Evolutionary conservation across 2,888 invertebrate species (phyloP).

Genomic region (Steinernema carpocapsae): DNA sequence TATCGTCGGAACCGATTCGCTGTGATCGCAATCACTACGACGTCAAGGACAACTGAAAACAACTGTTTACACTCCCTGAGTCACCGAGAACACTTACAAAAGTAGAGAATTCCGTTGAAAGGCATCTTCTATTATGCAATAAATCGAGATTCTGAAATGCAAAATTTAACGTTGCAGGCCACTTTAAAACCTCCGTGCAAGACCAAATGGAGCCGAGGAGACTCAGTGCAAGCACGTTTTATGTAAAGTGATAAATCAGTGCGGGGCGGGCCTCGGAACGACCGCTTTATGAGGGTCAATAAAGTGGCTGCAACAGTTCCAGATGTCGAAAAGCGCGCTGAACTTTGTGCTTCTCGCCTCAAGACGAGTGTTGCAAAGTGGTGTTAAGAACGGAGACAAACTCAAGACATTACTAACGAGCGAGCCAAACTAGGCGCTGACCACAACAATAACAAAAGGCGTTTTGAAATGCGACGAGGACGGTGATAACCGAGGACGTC

Average conservation of each 20-base stretch:
- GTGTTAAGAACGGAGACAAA: neutral
- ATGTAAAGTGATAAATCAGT: constrained; percentile 35
- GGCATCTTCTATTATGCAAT: constrained; percentile 30
- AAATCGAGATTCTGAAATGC: constrained; percentile 26
- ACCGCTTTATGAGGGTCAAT: constrained; percentile 34
- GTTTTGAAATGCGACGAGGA: constrained; percentile 4
- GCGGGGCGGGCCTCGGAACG: constrained; percentile 26
- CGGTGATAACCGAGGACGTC: neutral
- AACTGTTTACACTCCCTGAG: neutral
- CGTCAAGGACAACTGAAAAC: constrained; percentile 19
- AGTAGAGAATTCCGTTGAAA: constrained; percentile 29
- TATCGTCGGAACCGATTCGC: neutral
- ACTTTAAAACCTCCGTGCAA: neutral
- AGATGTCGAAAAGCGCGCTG: constrained; percentile 10
- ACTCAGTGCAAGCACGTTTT: constrained; percentile 29
- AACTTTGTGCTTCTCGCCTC: neutral
- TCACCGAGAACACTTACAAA: neutral
- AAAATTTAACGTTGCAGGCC: neutral
- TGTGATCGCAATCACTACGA: neutral
- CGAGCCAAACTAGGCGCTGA: constrained; percentile 10
- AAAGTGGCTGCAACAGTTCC: constrained; percentile 31
- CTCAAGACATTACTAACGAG: neutral
- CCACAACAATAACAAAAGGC: constrained; percentile 5
- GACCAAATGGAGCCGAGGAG: constrained; percentile 33
- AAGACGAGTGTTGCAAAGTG: neutral